A percentile compares a stretch with the other conserved stretches of the same genome.
Conservation (phyloP, 2,113 vertebrate species). For the Paramisgurnus dabryanus region DNA sequence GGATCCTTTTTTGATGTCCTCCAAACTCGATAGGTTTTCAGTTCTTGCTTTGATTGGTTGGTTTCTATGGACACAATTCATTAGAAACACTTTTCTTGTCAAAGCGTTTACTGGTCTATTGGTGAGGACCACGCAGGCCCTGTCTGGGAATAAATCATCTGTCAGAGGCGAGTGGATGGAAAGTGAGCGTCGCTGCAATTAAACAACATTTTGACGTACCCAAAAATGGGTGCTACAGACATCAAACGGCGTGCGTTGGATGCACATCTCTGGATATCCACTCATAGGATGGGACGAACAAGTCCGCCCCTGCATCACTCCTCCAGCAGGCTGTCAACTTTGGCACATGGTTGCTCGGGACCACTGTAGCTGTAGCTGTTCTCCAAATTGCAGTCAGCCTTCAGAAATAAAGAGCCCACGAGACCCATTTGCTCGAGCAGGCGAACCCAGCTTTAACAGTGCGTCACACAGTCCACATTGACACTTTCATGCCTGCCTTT, state of each 20-base stretch:
- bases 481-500: conserved; percentile 69
- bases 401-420: conserved; percentile 77
- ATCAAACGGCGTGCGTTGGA: conserved; percentile 31
- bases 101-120: conserved; percentile 58
- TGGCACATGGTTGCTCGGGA: conserved; percentile 65
- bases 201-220: conserved; percentile 33
- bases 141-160: conserved; percentile 53
- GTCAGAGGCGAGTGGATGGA: conserved; percentile 38
- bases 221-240: conserved; percentile 32
- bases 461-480: conserved; percentile 75
- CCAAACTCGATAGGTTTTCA: conserved; percentile 50
- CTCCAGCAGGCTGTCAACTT: conserved; percentile 71
- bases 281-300: conserved; percentile 54
- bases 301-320: conserved; percentile 60
- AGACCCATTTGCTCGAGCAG: conserved; percentile 70
- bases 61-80: conserved; percentile 69
- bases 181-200: conserved; percentile 46
- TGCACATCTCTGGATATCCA: conserved; percentile 35
- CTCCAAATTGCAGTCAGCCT: conserved; percentile 75
- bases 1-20: conserved; percentile 45
- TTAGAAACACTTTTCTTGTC: conserved; percentile 64
- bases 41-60: conserved; percentile 59
- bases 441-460: conserved; percentile 66
- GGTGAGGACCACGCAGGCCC: conserved; percentile 41
- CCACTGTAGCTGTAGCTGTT: conserved; percentile 65